These are phyloP conservation scores for Erpobdella octoculata DNA, from an alignment of 2,888 invertebrate species.

Conservation along the genomic window DNA sequence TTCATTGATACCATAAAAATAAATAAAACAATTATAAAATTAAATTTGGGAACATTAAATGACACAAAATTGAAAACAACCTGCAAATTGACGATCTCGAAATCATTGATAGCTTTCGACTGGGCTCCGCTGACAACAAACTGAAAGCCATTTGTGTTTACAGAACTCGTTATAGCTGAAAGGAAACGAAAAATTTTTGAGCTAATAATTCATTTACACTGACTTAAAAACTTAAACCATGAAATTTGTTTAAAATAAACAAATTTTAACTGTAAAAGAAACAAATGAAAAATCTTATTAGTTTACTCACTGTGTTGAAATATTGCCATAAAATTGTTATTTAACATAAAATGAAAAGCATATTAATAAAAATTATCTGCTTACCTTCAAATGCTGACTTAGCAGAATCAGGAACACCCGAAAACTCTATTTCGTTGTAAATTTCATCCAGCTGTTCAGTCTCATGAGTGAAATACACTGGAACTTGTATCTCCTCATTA, in stretches of 20 bases:
- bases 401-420: slow-evolving; percentile 64
- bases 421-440: slow-evolving; percentile 66
- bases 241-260: background rate
- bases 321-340: background rate
- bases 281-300: background rate
- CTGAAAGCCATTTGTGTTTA: slow-evolving; percentile 91
- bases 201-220: no score
- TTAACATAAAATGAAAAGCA: background rate
- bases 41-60: background rate
- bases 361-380: background rate
- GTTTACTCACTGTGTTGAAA: background rate
- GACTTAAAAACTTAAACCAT: no score
- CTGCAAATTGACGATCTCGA: slow-evolving; percentile 71
- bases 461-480: slow-evolving; percentile 78
- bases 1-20: background rate
- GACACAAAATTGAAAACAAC: slow-evolving; percentile 22
- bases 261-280: background rate
- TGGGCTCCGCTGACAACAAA: slow-evolving; percentile 72
- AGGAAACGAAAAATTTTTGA: background rate
- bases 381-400: slow-evolving; percentile 67
- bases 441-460: slow-evolving; percentile 67
- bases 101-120: slow-evolving; percentile 66
- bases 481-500: slow-evolving; percentile 70
- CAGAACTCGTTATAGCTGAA: slow-evolving; percentile 69
- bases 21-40: background rate